Conservation (phyloP, 2,888 invertebrate species). For the Norana najaformis region DNA sequence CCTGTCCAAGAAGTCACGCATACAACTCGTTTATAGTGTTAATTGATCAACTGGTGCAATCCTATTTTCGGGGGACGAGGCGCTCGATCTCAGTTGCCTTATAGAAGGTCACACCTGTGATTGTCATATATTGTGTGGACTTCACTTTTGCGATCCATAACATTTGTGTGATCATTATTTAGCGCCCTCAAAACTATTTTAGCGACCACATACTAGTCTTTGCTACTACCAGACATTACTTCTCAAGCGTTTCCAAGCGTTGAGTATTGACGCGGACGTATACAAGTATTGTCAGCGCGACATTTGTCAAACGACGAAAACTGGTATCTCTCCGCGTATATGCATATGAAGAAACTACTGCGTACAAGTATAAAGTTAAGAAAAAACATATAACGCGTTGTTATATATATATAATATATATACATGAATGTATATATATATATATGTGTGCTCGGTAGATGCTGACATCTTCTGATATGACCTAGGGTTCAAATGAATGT, state of each 20-base stretch:
- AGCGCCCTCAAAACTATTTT: too few species aligned
- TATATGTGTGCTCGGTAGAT: neutral
- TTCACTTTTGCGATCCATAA: neutral
- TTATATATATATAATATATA: neutral
- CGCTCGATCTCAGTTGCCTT: too few species aligned
- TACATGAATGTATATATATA: neutral
- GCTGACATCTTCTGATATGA: too few species aligned
- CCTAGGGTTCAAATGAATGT: too few species aligned
- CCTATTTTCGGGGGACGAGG: too few species aligned
- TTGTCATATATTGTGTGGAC: neutral
- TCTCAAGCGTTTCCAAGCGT: neutral
- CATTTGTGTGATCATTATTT: too few species aligned
- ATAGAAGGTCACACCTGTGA: neutral
- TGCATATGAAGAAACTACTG: neutral
- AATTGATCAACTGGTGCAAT: too few species aligned
- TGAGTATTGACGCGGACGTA: neutral
- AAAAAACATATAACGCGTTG: too few species aligned
- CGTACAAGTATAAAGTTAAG: neutral
- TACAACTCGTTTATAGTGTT: neutral
- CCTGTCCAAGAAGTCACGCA: neutral
- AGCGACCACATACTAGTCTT: neutral
- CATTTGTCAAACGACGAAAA: slow-evolving; percentile 19
- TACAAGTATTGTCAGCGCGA: neutral
- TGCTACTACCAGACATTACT: neutral
- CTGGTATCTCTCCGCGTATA: slow-evolving; percentile 17